phyloP scores from a whole-genome alignment of 2,113 vertebrate species.

The Lepidothrix coronata region DNA sequence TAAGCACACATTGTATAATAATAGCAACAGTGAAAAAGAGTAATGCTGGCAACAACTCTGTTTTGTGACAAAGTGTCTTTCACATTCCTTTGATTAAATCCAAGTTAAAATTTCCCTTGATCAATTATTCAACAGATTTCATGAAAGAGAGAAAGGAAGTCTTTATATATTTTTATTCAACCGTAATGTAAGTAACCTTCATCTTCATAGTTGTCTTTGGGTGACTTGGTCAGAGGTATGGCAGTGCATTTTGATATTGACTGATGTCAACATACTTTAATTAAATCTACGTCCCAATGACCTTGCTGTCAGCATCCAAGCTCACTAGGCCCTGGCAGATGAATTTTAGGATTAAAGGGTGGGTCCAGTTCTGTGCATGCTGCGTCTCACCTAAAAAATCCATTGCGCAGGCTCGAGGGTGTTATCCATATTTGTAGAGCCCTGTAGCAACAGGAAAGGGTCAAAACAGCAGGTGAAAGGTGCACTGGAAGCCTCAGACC shows the following conservation, averaged over 20 bases:
- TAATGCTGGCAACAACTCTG: neutral
- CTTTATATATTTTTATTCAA: neutral
- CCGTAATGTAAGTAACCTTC: neutral
- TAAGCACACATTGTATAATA: neutral
- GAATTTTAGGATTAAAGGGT: no score
- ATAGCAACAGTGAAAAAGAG: neutral
- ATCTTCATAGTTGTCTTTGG: neutral
- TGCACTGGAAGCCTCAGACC: no score
- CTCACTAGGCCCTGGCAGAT: no score
- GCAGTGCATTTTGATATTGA: neutral
- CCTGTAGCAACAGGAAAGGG: no score
- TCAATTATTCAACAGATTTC: neutral
- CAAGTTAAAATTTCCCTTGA: neutral
- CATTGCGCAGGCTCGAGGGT: no score
- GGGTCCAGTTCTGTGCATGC: no score
- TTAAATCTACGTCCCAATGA: no score
- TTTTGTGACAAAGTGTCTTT: neutral
- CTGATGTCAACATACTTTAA: neutral
- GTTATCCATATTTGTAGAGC: no score
- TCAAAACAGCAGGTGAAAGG: no score
- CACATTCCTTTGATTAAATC: neutral
- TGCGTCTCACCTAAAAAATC: no score
- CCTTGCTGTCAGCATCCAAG: no score
- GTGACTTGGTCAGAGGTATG: neutral
- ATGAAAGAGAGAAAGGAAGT: neutral